Base-by-base conservation (phyloP, 2,113 vertebrate genomes). In the Hipposideros armiger region DNA sequence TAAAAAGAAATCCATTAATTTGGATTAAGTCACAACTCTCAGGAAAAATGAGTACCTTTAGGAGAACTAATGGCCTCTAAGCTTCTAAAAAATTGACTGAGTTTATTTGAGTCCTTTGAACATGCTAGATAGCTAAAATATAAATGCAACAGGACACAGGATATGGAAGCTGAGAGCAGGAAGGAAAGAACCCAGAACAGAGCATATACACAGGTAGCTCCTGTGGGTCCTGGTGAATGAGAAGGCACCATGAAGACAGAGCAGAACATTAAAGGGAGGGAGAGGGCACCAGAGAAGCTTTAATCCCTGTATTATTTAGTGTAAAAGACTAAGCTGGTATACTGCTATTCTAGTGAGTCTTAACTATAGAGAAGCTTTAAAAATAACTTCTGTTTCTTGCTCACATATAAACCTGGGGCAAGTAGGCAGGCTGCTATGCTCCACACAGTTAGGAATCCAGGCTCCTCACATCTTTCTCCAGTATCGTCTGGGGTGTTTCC, bases 81-180 rank as follows among this genome's bases (percentile, higher is more conserved):
- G 2, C 72, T 47, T 78, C 52, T 73, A 67, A 58, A 83, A 81
- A 76, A 67, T 13, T 72, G 4, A 88, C 30, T 58, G 26, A 93
- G 50, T 81, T 92, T 17, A 81, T 73, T 16, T 24, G 40, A 85
- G 45, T 52, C 30, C 11, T 95, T 93, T 81, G 66, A 81, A 95
- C 81, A 69, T 85, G 15, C 28, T 81, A 94, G 54, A 54, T 85
- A 77, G 40, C 4, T 54, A 67, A 88, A 92, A 60, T 36, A 56
- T 70, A 81, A 93, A 90, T 60, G 30, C 11, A 67, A 17, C 5
- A 91, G 60, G 36, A 87, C 5, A 80, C 24, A 5, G 77, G 42
- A 56, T 2, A 20, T 28, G 11, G 9, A 69, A 24, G 32, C 40
- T 24, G 16, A 58, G 36, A 66, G 17, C 74, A 67, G 5, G 45